Evolutionary conservation across 1,140 invertebrate genomes (phyloP), one percentile per base, ranked within the genome.

Genomic region (Orius insidiosus): DNA sequence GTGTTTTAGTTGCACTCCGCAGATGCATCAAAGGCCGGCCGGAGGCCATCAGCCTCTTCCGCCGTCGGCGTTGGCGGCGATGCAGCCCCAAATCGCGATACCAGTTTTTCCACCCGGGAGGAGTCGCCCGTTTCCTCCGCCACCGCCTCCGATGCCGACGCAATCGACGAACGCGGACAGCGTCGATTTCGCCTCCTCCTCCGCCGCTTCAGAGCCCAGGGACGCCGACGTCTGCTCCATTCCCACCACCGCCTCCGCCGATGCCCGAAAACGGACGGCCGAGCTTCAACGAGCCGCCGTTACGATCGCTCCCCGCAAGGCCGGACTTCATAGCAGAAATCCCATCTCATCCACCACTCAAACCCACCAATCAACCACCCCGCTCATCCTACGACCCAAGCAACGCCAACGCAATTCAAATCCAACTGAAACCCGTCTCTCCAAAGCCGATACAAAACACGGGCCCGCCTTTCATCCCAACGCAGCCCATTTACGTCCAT

Each of bases 31-130:
- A 49, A 36, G 52, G 53, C 62, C 52, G 54, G 61, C 40, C 40
- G 50, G 42, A 61, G 57, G 13, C 54, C 57, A 31, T 57, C 63
- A 56, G 13, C 58, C 59, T 33, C 53, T 70, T 16, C 67, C 69
- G 24, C 67, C 69, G 6, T 64, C 65, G 10, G 65, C 67, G 8
- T 41, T 67, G 30, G 68, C 68, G 34, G 68, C 67, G 15, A 66
- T 75, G 61, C 68, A 73, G 52, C 74, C 78, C 14, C 74, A 75
- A 53, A 70, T 80, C 41, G 74, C 76, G 1, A 71, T 80, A 16
- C 74, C 77, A 49, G 76, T 80, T 31, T 72, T 80, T 52, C 78
- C 77, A 3, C 59, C 67, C 6, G 72, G 68, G 45, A 47, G 34
- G 5, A 18, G 6, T 2, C 11, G 11, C 13, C 36, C 5, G 13